Conservation (phyloP, 2,113 vertebrate species). For the Piprites chloris region DNA sequence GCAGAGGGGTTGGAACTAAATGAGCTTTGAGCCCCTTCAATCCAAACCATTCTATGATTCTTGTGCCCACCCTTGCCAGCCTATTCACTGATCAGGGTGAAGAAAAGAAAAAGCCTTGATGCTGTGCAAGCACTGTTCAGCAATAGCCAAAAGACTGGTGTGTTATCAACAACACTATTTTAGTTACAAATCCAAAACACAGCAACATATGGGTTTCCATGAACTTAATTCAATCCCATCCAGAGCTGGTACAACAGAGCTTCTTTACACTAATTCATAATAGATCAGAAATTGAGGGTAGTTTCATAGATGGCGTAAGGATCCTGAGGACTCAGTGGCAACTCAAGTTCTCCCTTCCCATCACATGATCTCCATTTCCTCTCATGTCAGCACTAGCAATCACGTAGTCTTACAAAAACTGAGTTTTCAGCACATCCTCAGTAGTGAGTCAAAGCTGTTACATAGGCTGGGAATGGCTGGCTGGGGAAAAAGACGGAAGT, state of each 20-base stretch:
- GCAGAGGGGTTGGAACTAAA: neutral
- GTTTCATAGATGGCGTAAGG: neutral
- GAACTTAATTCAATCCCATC: neutral
- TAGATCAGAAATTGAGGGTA: neutral
- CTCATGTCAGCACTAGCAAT: neutral
- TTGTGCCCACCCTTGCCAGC: neutral
- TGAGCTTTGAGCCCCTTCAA: neutral
- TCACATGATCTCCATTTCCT: neutral
- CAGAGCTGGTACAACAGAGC: neutral
- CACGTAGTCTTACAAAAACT: neutral
- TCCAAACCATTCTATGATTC: neutral
- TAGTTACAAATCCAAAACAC: neutral
- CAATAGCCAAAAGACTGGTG: neutral
- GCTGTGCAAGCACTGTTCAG: neutral
- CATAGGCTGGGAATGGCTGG: neutral
- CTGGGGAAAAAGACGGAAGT: neutral
- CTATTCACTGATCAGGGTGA: fast-evolving
- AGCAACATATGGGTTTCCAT: neutral
- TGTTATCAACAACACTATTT: neutral
- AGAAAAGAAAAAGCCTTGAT: neutral
- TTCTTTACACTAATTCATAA: neutral
- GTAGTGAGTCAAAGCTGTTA: neutral
- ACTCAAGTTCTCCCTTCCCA: neutral
- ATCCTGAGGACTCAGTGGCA: neutral
- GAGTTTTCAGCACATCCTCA: neutral